phyloP scores from a whole-genome alignment of 2,888 invertebrate genomes.

The Craniophora ligustri region DNA sequence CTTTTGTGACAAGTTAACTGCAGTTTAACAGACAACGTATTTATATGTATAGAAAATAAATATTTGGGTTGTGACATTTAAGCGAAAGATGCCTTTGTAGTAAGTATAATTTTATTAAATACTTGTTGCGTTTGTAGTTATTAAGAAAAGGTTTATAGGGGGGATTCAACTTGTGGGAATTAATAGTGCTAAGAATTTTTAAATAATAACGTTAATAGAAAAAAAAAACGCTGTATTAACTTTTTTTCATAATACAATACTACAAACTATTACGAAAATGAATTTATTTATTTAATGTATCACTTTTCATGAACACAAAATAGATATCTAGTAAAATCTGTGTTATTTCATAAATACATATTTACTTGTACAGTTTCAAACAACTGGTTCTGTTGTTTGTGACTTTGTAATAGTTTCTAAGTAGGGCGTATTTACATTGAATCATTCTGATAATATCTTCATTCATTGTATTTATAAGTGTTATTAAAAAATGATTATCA shows the following conservation, averaged over 20 bases:
- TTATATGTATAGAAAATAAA: slow-evolving; percentile 17
- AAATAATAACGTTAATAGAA: not conserved
- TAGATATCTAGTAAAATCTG: slow-evolving; percentile 19
- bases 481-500: not conserved
- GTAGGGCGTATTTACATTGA: slow-evolving; percentile 7
- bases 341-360: slow-evolving; percentile 17
- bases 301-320: slow-evolving; percentile 15
- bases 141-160: slow-evolving; percentile 1
- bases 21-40: slow-evolving; percentile 18
- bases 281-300: slow-evolving; percentile 26
- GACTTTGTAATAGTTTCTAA: slow-evolving; percentile 9
- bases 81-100: slow-evolving; percentile 20
- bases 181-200: not conserved
- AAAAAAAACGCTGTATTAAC: not conserved
- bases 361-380: slow-evolving; percentile 4
- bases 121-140: not conserved
- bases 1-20: slow-evolving; percentile 6
- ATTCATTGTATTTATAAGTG: not conserved
- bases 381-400: slow-evolving; percentile 11
- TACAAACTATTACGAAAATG: slow-evolving; percentile 31
- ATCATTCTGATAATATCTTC: slow-evolving; percentile 7
- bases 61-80: slow-evolving; percentile 5
- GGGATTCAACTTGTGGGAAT: no score
- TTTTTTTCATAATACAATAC: slow-evolving; percentile 22
- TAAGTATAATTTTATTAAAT: slow-evolving; percentile 11